Base-by-base conservation (phyloP, 2,888 invertebrate species). In the Torymus texanus region DNA sequence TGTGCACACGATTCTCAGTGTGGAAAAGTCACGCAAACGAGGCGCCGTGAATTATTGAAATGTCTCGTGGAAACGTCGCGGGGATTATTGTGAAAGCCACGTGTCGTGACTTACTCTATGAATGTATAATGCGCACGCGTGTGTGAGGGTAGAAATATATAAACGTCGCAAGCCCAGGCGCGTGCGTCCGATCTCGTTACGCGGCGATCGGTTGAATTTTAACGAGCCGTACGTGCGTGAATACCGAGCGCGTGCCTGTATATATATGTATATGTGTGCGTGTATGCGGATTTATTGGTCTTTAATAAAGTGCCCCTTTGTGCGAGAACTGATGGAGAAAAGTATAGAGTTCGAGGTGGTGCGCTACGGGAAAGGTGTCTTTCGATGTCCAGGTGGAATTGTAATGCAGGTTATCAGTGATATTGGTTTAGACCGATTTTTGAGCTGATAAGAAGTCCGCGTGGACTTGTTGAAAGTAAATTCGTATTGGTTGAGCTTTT, bases 11-110 rank as follows among this genome's bases (percentile, higher is more conserved):
- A 67, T 55, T 24, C 55, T n/a, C 14, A 10, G 58, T 18, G 14
- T 50, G 12, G 18, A 41, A 29, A 58, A 4, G 41, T 14, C 62
- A 29, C 18, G 63, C 70, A 62, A 55, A 70, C 68, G 56, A 70
- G 70, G 70, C 53, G 62, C 73, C 56, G 73, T 74, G 78, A 78
- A 78, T 56, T 78, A 78, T 78, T 74, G 73, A 78, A 78, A 78
- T 74, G 78, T 74, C 78, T 67, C 68, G 61, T 61, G 68, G 71
- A 71, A 77, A 77, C 71, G 71, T 71, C 68, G 72, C 29, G 5
- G 16, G 59, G 62, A 74, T 78, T 29, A 78, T 78, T 78, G 73
- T 74, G 67, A 68, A 73, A 73, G 50, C 29, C 61, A 14, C 53
- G 24, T 53, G 51, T 21, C 77, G 71, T 77, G 77, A 71, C 65